Evolutionary conservation across 2,888 invertebrate genomes (phyloP), one percentile per base, ranked within the genome.

Genomic region (Lithophane socia): DNA sequence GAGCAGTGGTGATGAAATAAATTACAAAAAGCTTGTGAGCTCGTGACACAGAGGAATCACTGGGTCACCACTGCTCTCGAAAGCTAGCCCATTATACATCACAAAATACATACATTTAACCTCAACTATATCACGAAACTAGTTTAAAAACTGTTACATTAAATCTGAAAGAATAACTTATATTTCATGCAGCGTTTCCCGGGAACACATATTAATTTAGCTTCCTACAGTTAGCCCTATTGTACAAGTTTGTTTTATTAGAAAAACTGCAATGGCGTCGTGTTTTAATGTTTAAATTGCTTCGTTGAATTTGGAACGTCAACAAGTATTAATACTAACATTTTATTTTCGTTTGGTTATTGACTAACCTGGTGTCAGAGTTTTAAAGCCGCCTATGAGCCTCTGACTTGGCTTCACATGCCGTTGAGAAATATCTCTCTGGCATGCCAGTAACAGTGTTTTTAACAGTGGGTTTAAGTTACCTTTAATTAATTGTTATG

Each of bases 201-300:
- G 49, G 47, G n/a, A 79, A 29, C 2, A 24, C 21, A 18, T 64
- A 74, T 67, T 78, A 67, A 70, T 73, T 67, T 63, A 37, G 13
- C 58, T 58, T 69, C 5, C 18, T 65, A 47, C 63, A 60, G 65
- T 24, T 21, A 42, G 58, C 47, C 52, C 63, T 56, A 66, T 82
- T 81, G 66, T 76, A 58, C 12, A 56, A 77, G 60, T 69, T 82
- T 56, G 12, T 69, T 70, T 67, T 73, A 66, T 69, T 58, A 58
- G 24, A 73, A 82, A 70, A 82, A 69, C 68, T 66, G 47, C 16
- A 70, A 13, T 10, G 44, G 13, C 24, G 9, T 42, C 21, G 29
- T 52, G 16, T 54, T 49, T 47, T 21, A 58, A 52, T 37, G 60
- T 66, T 29, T 8, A 49, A 66, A 73, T 52, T 54, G 29, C 42